These are phyloP conservation scores for Spea bombifrons DNA, from an alignment of 2,113 vertebrate genomes.

Conservation along the genomic window DNA sequence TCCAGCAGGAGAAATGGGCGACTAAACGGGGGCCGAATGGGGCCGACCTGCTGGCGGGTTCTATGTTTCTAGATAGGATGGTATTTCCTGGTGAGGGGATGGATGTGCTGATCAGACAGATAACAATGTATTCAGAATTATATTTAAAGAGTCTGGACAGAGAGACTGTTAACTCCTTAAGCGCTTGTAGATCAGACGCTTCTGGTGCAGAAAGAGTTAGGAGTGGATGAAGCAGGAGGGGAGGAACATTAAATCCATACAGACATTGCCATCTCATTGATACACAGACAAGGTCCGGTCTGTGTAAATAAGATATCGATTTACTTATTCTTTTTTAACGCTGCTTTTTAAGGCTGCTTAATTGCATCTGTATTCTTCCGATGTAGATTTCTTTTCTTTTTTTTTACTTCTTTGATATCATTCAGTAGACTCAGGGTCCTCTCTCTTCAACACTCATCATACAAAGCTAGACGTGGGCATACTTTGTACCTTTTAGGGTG, in stretches of 20 bases:
- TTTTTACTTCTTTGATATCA: constrained; percentile 2
- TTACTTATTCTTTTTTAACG: constrained; percentile 7
- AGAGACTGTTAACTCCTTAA: too few relatives aligned
- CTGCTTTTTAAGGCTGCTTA: constrained; percentile 24
- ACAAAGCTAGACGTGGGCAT: too few relatives aligned
- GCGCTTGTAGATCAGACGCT: not conserved
- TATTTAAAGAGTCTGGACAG: too few relatives aligned
- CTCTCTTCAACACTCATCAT: too few relatives aligned
- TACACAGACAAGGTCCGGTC: constrained; percentile 32
- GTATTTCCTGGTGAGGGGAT: too few relatives aligned
- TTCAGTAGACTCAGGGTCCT: not conserved
- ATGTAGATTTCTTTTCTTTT: constrained; percentile 6
- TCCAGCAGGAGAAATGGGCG: too few relatives aligned
- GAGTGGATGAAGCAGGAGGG: not conserved
- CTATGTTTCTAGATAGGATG: too few relatives aligned
- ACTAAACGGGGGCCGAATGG: too few relatives aligned
- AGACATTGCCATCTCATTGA: constrained; percentile 28
- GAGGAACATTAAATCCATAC: constrained; percentile 4
- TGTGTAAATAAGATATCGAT: constrained; percentile 45
- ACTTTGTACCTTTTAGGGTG: not conserved
- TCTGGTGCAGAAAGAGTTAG: not conserved
- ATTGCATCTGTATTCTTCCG: constrained; percentile 29
- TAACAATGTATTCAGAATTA: too few relatives aligned
- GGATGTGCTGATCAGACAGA: too few relatives aligned
- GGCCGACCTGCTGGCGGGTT: too few relatives aligned